Conservation (phyloP, 2,797 vertebrate species). For the Lutjanus argentimaculatus region DNA sequence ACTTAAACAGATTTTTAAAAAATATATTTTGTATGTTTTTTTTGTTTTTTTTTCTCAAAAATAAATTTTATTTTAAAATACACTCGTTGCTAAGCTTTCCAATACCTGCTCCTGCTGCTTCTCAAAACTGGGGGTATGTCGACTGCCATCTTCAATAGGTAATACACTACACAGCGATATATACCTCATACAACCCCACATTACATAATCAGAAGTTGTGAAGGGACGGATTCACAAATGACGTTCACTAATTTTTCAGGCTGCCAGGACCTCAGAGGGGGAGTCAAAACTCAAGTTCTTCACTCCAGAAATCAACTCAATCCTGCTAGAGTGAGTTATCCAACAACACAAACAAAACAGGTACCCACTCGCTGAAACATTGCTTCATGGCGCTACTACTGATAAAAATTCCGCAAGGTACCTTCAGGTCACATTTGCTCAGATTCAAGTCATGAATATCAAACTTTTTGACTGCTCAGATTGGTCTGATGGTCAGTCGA, state of each 20-base stretch:
- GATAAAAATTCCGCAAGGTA: not conserved
- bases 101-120: too few species aligned
- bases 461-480: not conserved
- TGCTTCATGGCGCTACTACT: not conserved
- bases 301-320: slow-evolving; percentile 91
- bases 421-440: not conserved
- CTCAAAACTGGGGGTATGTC: too few species aligned
- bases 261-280: slow-evolving; percentile 88
- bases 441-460: not conserved
- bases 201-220: too few species aligned
- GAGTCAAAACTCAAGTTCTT: slow-evolving; percentile 93
- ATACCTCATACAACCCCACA: too few species aligned
- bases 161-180: too few species aligned
- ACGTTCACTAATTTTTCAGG: slow-evolving; percentile 74
- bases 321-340: slow-evolving; percentile 92
- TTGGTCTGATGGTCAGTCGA: not conserved
- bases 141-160: too few species aligned
- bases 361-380: not conserved
- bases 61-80: too few species aligned
- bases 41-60: too few species aligned
- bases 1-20: too few species aligned
- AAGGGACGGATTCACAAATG: not conserved
- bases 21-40: too few species aligned
- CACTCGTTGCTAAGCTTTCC: too few species aligned
- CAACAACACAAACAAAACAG: not conserved